These are phyloP conservation scores for Osmerus eperlanus DNA, from an alignment of 2,113 vertebrate genomes.

Conservation along the genomic window DNA sequence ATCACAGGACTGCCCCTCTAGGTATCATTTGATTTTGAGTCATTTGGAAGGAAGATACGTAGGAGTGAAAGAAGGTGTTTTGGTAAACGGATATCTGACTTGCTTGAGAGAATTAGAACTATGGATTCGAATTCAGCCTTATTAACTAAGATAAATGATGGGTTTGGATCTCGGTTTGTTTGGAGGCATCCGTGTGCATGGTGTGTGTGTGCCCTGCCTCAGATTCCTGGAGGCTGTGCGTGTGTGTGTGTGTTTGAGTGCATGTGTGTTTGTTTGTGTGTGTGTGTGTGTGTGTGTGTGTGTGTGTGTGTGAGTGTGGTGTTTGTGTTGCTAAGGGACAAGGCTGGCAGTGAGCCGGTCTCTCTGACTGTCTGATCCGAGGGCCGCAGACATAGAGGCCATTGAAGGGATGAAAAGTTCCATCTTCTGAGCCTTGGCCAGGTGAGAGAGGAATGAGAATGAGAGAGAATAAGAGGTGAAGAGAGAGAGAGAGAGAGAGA, in stretches of 20 bases:
- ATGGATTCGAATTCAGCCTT: conserved; percentile 19
- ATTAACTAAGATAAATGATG: conserved; percentile 9
- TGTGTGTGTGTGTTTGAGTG: conserved; percentile 17
- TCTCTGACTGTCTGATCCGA: conserved; percentile 71
- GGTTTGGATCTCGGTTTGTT: background rate
- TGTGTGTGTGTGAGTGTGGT: background rate
- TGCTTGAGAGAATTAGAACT: background rate
- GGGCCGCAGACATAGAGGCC: conserved; percentile 77
- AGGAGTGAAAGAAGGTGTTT: background rate
- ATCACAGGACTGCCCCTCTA: background rate
- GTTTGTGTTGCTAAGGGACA: background rate
- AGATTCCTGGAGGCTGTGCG: background rate
- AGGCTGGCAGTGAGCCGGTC: conserved; percentile 61
- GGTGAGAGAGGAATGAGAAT: conserved; percentile 19
- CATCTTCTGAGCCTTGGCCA: conserved; percentile 56
- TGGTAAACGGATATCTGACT: background rate
- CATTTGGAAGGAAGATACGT: background rate
- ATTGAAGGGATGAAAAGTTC: conserved; percentile 80
- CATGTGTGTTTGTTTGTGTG: conserved; percentile 17
- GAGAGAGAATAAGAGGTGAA: conserved; percentile 4
- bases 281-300: background rate
- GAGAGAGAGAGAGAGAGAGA: conserved; percentile 17
- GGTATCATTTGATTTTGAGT: background rate
- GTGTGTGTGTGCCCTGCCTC: background rate
- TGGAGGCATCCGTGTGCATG: background rate